Evolutionary conservation across 2,113 vertebrate species (phyloP), one percentile per base, ranked within the genome.

Genomic region (Nycticorax nycticorax): DNA sequence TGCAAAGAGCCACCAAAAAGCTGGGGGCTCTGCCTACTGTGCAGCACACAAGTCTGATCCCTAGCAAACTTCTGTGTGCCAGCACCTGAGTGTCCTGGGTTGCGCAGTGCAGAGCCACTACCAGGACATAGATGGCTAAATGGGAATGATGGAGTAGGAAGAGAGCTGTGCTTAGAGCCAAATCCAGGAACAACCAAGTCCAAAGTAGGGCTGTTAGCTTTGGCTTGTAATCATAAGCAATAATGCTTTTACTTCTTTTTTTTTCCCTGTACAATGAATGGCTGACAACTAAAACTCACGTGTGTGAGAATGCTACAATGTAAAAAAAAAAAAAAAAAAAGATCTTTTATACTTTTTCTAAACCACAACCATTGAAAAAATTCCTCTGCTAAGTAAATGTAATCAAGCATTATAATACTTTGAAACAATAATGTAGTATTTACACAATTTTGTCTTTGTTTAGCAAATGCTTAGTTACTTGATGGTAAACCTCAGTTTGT

Each of bases 81-180:
- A 1, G 26, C 10, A 63, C 15, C 12, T 4, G 1, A 39, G 48
- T 24, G 32, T 30, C 39, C 35, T 0, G 0, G 35, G 7, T 27
- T 23, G 5, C 0, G 1, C 10, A 63, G 45, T 4, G 41, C 55
- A 43, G 23, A 77, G 55, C 17, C 26, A 8, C 62, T 8, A 47
- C 10, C 20, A 72, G 47, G 47, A 72, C 57, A 75, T 1, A n/a
- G 45, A 53, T 0, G 0, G 41, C 24, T 50, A 60, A 64, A 76
- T 8, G 26, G 37, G 5, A 86, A 66, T 41, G 72, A 26, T 33
- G 64, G 60, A 56, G 10, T 14, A 35, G 37, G 59, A 63, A 41
- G 9, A 48, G 47, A 71, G 12, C 17, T 62, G 22, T 71, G 63
- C 72, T 35, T 21, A 35, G 24, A 81, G 60, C 12, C 33, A 39